These are phyloP conservation scores for Plebejus argus DNA, from an alignment of 2,888 invertebrate genomes.

Conservation along the genomic window DNA sequence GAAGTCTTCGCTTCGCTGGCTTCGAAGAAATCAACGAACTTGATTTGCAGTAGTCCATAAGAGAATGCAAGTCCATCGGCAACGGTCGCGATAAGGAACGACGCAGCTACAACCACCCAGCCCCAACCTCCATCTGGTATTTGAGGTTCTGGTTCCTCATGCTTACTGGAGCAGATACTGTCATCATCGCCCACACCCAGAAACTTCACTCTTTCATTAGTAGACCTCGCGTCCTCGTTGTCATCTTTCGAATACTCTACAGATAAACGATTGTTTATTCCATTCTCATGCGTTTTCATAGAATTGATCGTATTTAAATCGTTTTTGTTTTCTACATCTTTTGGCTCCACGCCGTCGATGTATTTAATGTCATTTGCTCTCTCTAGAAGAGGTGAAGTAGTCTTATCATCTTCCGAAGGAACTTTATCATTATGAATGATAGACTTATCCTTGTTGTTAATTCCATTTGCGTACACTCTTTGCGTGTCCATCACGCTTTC, in stretches of 20 bases:
- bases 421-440: conserved; percentile 65
- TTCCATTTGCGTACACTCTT: conserved; percentile 70
- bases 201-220: conserved; percentile 76
- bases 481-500: conserved; percentile 72
- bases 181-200: conserved; percentile 76
- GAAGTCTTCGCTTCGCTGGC: conserved; percentile 92
- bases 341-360: conserved; percentile 60
- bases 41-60: conserved; percentile 92
- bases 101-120: conserved; percentile 94
- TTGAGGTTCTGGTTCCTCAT: conserved; percentile 73
- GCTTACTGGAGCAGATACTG: conserved; percentile 70
- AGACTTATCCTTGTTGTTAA: conserved; percentile 69
- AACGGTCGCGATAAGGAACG: conserved; percentile 92
- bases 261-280: conserved; percentile 53
- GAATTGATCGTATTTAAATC: conserved; percentile 68
- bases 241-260: conserved; percentile 59
- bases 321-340: conserved; percentile 53
- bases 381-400: conserved; percentile 69
- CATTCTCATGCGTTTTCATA: conserved; percentile 59
- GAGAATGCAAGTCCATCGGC: conserved; percentile 97
- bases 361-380: conserved; percentile 62
- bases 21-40: conserved; percentile 88
- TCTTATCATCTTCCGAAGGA: conserved; percentile 76
- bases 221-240: conserved; percentile 69
- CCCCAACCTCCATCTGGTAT: conserved; percentile 95